Evolutionary conservation across 2,888 invertebrate species (phyloP), one percentile per base, ranked within the genome.

Genomic region (Apocheima hispidaria): DNA sequence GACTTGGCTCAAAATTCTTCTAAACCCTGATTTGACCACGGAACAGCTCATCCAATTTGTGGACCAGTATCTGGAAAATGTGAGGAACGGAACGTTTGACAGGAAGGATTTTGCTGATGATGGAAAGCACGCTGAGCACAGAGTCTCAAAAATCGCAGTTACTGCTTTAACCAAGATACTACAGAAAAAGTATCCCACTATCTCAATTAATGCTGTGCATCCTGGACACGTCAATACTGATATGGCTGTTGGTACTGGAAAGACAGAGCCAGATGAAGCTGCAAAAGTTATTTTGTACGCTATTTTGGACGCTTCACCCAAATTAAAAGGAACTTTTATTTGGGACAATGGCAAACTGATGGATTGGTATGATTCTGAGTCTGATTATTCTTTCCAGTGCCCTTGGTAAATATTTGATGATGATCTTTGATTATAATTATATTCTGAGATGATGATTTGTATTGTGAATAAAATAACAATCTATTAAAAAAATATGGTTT

Each of bases 271-370:
- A 65, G 92, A 92, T n/a, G 93, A 95, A 41, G 87, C 89, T 0
- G 87, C 94, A 74, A 72, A 85, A 86, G 79, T 94, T 73, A 93
- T 96, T 1, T 77, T 95, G 0, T 95, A 94, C 73, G 79, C 95
- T 7, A 94, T 96, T 48, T 81, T 96, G 4, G 93, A 96, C 9
- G 94, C 95, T 0, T 88, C 93, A 0, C 85, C 90, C 0, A 88
- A 93, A 53, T 87, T 96, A 20, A 94, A 94, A 74, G 96, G 96
- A 0, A 87, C 93, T 65, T 96, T 94, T 72, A 88, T 96, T 75
- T 96, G 96, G 95, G 72, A 81, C 48, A 92, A 95, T 71, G 92
- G 89, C 41, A 89, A 87, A 48, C 78, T 95, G 23, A 87, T 94
- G 0, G 94, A 95, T 77, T 96, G 96, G 96, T 85, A 79, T n/a